phyloP scores from a whole-genome alignment of 2,797 vertebrate species.

The Ceryle rudis region DNA sequence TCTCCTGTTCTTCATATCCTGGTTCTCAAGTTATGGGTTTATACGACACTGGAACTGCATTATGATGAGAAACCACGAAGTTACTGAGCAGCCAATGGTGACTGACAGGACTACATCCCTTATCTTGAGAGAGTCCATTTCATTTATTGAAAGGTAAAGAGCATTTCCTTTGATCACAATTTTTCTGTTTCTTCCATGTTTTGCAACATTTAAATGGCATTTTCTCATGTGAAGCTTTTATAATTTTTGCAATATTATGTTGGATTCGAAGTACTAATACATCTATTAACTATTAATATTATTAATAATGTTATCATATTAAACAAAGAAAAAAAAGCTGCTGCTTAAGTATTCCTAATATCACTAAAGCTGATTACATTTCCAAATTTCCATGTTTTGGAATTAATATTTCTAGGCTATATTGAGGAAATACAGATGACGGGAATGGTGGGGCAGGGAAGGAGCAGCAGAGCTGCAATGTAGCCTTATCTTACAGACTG shows the following conservation, averaged over 20 bases:
- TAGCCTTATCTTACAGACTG: accelerated
- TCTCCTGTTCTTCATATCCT: slow-evolving; percentile 60
- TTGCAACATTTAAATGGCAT: neutral
- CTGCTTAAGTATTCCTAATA: neutral
- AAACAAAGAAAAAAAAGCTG: neutral
- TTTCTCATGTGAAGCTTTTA: neutral
- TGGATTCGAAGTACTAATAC: neutral
- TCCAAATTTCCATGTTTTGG: neutral
- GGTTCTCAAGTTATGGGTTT: slow-evolving; percentile 77
- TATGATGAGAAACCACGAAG: slow-evolving; percentile 87
- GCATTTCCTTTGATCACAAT: neutral
- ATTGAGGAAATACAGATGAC: neutral
- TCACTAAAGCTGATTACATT: neutral
- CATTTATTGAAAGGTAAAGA: slow-evolving; percentile 86
- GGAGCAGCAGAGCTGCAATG: neutral
- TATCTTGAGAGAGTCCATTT: slow-evolving; percentile 83
- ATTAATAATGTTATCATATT: neutral
- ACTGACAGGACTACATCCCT: slow-evolving; percentile 71
- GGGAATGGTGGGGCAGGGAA: neutral
- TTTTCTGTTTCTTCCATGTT: neutral
- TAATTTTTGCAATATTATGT: neutral
- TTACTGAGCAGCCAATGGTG: slow-evolving; percentile 89
- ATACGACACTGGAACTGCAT: slow-evolving; percentile 89
- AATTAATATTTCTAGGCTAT: neutral
- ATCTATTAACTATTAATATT: neutral